These are phyloP conservation scores for Mesoclemmys tuberculata DNA, from an alignment of 2,113 vertebrate genomes.

Conservation along the genomic window DNA sequence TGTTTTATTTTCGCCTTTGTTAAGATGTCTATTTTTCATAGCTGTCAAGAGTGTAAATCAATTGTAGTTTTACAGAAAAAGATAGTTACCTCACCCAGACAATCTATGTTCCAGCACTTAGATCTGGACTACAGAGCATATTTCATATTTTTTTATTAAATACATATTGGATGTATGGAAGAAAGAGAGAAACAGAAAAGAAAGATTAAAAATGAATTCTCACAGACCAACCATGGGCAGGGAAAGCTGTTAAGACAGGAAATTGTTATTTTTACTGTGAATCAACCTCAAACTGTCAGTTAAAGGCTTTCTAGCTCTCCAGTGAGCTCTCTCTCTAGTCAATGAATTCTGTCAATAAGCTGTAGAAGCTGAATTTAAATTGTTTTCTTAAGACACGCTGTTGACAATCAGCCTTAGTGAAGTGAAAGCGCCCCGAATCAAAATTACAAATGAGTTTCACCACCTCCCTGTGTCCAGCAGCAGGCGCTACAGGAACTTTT, in stretches of 20 bases:
- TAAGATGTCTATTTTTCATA: constrained; percentile 62
- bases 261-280: constrained; percentile 63
- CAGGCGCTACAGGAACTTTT: constrained; percentile 33
- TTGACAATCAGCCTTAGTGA: constrained; percentile 51
- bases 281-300: constrained; percentile 35
- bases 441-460: constrained; percentile 18
- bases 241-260: constrained; percentile 66
- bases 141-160: constrained; percentile 77
- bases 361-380: constrained; percentile 40
- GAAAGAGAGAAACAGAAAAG: constrained; percentile 22
- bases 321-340: background rate
- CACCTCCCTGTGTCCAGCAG: constrained; percentile 14
- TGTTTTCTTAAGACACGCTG: constrained; percentile 36
- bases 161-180: constrained; percentile 73
- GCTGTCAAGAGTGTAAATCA: constrained; percentile 75
- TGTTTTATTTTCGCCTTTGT: constrained; percentile 61
- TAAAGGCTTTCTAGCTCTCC: background rate
- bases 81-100: constrained; percentile 65
- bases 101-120: constrained; percentile 71
- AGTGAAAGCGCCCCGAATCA: constrained; percentile 51
- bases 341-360: constrained; percentile 39
- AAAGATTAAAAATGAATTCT: constrained; percentile 71
- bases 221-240: constrained; percentile 59
- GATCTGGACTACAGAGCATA: constrained; percentile 70
- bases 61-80: constrained; percentile 66